A percentile compares a stretch with the other conserved stretches of the same genome.
Evolutionary conservation across 2,113 vertebrate species (phyloP).

Genomic region (Erythrolamprus reginae): DNA sequence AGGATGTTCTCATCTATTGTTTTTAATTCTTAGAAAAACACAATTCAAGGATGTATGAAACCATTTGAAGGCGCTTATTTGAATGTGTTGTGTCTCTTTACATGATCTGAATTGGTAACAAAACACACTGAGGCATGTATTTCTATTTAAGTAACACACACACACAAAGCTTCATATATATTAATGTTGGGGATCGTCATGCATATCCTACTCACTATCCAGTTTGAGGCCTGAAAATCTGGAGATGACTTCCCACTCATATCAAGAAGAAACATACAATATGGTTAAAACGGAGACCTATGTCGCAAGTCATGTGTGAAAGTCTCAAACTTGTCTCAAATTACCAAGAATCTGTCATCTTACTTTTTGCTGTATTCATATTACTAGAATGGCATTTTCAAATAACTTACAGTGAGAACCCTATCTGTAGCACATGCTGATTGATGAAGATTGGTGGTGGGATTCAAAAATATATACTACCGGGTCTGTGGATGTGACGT

Average conservation of each 20-base stretch:
- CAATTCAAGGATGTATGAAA: background rate
- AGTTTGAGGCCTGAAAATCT: background rate
- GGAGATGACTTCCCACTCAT: background rate
- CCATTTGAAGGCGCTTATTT: background rate
- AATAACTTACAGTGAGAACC: background rate
- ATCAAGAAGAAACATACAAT: background rate
- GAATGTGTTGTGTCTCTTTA: background rate
- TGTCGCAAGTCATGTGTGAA: background rate
- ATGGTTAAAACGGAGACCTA: background rate
- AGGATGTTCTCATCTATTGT: background rate
- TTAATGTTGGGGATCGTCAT: background rate
- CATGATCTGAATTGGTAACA: background rate
- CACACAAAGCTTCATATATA: background rate
- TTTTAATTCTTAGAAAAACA: background rate
- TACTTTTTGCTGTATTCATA: background rate
- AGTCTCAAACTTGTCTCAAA: background rate
- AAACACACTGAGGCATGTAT: background rate
- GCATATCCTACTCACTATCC: no score
- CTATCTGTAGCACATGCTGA: background rate
- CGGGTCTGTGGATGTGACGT: no score
- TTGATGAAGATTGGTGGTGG: constrained; percentile 3
- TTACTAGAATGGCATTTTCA: background rate
- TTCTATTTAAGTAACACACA: background rate
- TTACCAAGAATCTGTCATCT: background rate
- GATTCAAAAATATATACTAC: no score